Base-by-base conservation (phyloP, 2,888 invertebrate genomes). In the Nyleta sp. region DNA sequence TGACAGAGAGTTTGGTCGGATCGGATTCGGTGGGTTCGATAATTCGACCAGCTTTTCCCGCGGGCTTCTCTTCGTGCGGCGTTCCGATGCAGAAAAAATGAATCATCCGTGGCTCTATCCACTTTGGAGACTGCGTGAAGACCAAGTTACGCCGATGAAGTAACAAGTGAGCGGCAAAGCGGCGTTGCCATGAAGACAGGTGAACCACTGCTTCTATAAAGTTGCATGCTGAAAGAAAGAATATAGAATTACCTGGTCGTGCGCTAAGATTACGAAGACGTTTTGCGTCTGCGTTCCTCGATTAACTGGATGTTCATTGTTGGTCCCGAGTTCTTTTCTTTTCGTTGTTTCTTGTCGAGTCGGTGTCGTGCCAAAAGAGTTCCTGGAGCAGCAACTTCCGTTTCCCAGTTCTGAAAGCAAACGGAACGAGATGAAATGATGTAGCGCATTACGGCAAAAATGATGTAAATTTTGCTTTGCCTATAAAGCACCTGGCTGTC, bases 101-200 rank as follows among this genome's bases (percentile, higher is more conserved):
- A 85, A 86, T 86, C 85, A 71, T 73, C 81, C 84, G 82, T 82
- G 83, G 84, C 83, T 84, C 83, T 85, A 81, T 84, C 86, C 82
- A 18, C 81, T 85, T 85, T 84, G 86, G 87, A 86, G 84, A 86
- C 86, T 87, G 88, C 86, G 85, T 85, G 85, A 86, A 84, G 85
- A 85, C 83, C 85, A 84, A 85, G 85, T 84, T 84, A 84, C 83
- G 86, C 87, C 87, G 89, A 89, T 89, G 89, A 88, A 89, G 89
- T 89, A 89, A 89, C 89, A 89, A 89, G 89, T 89, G 89, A 89
- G 89, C 89, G 89, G 89, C 86, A 85, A 88, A 87, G 89, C 89
- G 87, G 89, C 87, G 89, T 89, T 89, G 89, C 89, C 89, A 89
- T 89, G 89, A 89, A 88, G 89, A 89, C 89, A 89, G 89, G 89